phyloP scores from a whole-genome alignment of 2,888 invertebrate genomes.

The Nyleta sp. region DNA sequence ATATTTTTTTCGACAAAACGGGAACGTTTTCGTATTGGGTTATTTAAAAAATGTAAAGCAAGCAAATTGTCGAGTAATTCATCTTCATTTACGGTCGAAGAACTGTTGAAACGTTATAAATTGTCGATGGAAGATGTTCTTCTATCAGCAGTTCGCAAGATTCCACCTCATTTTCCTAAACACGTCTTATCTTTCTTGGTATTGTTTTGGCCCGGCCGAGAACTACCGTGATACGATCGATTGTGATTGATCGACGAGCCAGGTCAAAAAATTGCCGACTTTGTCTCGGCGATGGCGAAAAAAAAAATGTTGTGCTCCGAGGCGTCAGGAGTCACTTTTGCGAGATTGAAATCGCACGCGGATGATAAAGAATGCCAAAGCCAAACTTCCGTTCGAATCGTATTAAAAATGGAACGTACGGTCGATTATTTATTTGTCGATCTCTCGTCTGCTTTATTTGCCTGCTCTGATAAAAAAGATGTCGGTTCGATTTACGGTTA shows the following conservation, averaged over 20 bases:
- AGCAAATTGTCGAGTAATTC: conserved; percentile 8
- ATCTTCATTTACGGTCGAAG: conserved; percentile 24
- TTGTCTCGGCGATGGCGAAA: conserved; percentile 32
- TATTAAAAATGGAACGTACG: conserved; percentile 55
- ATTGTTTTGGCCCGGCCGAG: conserved; percentile 49
- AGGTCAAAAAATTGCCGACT: conserved; percentile 45
- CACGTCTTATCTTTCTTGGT: conserved; percentile 44
- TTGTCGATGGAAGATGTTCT: conserved; percentile 34
- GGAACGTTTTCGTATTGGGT: neutral
- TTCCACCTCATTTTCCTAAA: conserved; percentile 55
- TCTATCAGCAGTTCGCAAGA: conserved; percentile 43
- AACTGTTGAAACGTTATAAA: conserved; percentile 43
- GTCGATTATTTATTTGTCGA: conserved; percentile 60
- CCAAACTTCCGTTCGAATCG: conserved; percentile 54
- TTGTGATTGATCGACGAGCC: conserved; percentile 56
- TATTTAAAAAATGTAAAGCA: neutral
- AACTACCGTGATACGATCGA: conserved; percentile 50
- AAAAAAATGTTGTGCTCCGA: conserved; percentile 47
- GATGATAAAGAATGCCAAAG: conserved; percentile 60
- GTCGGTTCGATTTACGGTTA: conserved; percentile 51
- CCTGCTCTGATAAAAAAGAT: conserved; percentile 41
- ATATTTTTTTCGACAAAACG: too few relatives aligned
- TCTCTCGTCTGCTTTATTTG: conserved; percentile 49
- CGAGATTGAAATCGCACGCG: conserved; percentile 56
- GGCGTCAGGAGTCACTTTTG: conserved; percentile 52